A percentile compares a stretch with the other conserved stretches of the same genome.
Evolutionary conservation across 2,797 vertebrate genomes (phyloP).

Genomic region (Oreochromis mossambicus): DNA sequence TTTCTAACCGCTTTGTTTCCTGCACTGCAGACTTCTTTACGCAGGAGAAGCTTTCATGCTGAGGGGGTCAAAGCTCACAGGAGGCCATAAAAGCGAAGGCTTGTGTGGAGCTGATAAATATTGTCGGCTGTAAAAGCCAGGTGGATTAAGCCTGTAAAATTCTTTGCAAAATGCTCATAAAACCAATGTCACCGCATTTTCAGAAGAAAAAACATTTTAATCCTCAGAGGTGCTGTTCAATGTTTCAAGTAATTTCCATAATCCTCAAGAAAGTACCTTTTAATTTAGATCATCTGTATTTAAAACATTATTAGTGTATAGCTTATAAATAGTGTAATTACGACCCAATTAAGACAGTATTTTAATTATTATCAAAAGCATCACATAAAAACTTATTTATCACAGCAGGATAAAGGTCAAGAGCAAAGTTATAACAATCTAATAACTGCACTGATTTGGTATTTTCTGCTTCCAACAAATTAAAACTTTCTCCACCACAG

Average conservation of each 20-base stretch:
- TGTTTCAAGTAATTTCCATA: neutral
- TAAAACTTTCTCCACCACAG: neutral
- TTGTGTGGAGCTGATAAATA: constrained; percentile 65
- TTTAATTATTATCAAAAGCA: neutral
- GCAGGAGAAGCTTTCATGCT: neutral
- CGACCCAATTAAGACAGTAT: neutral
- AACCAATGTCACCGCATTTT: constrained; percentile 9
- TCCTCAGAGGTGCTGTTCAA: neutral
- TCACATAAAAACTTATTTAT: neutral
- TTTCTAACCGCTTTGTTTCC: neutral
- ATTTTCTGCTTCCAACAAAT: neutral
- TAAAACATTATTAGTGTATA: neutral
- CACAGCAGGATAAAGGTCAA: neutral
- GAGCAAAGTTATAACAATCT: neutral
- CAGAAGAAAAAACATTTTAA: neutral
- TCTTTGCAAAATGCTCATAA: constrained; percentile 12
- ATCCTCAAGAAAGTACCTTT: neutral
- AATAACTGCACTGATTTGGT: neutral
- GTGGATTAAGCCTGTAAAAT: constrained; percentile 60
- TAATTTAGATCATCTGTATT: neutral
- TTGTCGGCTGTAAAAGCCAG: constrained; percentile 64
- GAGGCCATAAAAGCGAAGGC: constrained; percentile 63
- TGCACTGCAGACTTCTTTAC: neutral
- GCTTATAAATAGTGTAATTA: neutral
- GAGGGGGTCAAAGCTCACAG: constrained; percentile 62